Conservation (phyloP, 2,888 invertebrate species). For the Silvanus unidentatus region DNA sequence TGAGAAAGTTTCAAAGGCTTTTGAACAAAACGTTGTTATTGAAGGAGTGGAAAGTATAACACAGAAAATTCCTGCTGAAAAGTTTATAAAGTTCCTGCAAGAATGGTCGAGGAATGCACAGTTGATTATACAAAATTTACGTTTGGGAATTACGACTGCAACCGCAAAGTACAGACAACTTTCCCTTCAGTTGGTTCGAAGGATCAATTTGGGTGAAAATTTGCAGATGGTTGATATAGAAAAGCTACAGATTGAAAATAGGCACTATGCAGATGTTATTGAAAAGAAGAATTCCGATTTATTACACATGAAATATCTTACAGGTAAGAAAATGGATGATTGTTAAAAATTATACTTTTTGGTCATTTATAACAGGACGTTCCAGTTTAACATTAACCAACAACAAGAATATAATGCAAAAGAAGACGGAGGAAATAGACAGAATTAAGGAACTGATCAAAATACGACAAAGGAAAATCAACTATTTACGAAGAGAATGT, state of each 20-base stretch:
- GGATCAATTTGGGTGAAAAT: constrained; percentile 54
- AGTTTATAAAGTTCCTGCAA: constrained; percentile 51
- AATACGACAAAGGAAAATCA: constrained; percentile 33
- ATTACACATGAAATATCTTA: constrained; percentile 53
- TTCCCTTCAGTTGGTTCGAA: constrained; percentile 50
- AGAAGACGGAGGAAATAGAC: constrained; percentile 48
- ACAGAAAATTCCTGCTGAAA: constrained; percentile 58
- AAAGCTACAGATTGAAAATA: constrained; percentile 57
- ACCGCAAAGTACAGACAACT: constrained; percentile 52
- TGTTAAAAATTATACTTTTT: constrained; percentile 13
- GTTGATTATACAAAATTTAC: constrained; percentile 53
- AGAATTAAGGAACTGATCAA: constrained; percentile 29
- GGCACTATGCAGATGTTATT: constrained; percentile 49
- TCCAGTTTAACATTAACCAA: constrained; percentile 53
- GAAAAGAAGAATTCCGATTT: constrained; percentile 52
- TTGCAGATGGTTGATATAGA: constrained; percentile 60
- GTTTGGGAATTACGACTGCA: constrained; percentile 53
- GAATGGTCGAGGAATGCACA: constrained; percentile 56
- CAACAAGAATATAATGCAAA: constrained; percentile 53
- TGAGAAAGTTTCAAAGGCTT: constrained; percentile 40
- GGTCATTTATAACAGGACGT: constrained; percentile 41
- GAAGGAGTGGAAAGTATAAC: constrained; percentile 49
- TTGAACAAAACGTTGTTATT: background rate
- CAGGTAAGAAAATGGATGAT: constrained; percentile 33
- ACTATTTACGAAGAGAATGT: constrained; percentile 46